Evolutionary conservation across 64 coral and sea anemone species (phyloP).

Genomic region (Stylophora pistillata): DNA sequence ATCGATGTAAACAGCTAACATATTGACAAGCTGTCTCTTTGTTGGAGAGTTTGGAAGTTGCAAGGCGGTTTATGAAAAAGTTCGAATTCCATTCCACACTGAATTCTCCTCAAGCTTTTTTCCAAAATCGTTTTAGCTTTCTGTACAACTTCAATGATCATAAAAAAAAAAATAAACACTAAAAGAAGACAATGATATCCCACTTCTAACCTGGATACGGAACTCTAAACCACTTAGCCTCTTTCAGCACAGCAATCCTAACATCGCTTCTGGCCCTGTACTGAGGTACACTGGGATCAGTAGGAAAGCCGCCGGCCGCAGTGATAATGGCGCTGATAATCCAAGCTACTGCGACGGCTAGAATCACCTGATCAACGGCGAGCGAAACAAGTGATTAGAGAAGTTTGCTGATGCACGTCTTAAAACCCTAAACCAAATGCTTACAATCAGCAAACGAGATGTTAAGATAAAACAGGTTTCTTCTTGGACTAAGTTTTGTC

Average conservation of each 20-base stretch:
- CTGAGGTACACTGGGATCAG: constrained; percentile 33
- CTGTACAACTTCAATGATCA: too few species aligned
- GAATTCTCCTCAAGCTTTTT: too few species aligned
- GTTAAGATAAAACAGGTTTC: too few species aligned
- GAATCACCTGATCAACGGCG: constrained; percentile 39
- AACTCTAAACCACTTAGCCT: constrained; percentile 53
- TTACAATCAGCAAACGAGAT: too few species aligned
- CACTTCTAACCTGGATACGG: constrained; percentile 30
- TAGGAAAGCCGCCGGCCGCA: constrained; percentile 54
- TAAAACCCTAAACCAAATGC: too few species aligned
- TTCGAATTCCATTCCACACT: too few species aligned
- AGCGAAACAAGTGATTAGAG: not conserved
- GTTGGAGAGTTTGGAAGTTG: too few species aligned
- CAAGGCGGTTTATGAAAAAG: too few species aligned
- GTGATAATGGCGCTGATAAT: constrained; percentile 62
- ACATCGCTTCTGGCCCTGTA: constrained; percentile 67
- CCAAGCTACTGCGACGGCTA: constrained; percentile 59
- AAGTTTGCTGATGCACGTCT: not conserved
- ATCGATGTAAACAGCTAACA: too few species aligned
- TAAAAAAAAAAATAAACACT: not conserved
- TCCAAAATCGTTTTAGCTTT: too few species aligned
- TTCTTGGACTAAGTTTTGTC: too few species aligned
- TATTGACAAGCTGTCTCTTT: too few species aligned
- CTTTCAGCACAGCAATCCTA: constrained; percentile 43
- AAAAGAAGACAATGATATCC: not conserved